Base-by-base conservation (phyloP, 2,888 invertebrate species). In the Melanargia galathea region DNA sequence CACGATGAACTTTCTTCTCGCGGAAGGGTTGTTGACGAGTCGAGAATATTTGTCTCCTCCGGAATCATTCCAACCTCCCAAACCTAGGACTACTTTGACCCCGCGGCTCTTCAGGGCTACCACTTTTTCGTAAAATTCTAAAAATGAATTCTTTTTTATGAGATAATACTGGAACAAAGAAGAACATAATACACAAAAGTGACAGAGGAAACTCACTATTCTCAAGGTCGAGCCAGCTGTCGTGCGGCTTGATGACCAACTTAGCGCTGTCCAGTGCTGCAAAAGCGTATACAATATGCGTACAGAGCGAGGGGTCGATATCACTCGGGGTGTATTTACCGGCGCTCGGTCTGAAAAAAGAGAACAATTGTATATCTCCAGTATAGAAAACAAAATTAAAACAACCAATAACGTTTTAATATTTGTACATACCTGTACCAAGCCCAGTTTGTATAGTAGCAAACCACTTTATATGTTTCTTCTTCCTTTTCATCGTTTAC, bases 41-140 rank as follows among this genome's bases (percentile, higher is more conserved):
- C 95, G 93, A 0, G 97, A 96, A 83, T 97, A 97, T 78, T 97
- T 97, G 80, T 96, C 96, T 3, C 97, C 97, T 0, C 95, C 96
- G 0, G 97, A 98, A 84, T 98, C 97, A 77, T 97, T 98, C 98
- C 98, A 98, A 0, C 98, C 98, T 6, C 98, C 98, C 64, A 98
- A 94, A 0, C 98, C 98, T 2, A 98, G 92, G 0, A 97, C 90
- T 0, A 97, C 96, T 82, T 96, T 97, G 13, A 96, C 92, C 0
- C 95, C 95, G 70, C 94, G 94, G 1, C 92, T 87, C 73, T 95
- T 96, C 30, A 95, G 92, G 0, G 94, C 94, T 0, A 95, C 94
- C 2, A 98, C 96, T 77, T 97, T 95, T 75, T 96, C 96, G 82
- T 97, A 98, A 84, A 97, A 97, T 84, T 95, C 95, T 95, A 77